A percentile compares a stretch with the other conserved stretches of the same genome.
Evolutionary conservation across 35 echinoderm and acorn worm species (phyloP).

Genomic region (Eucidaris tribuloides): DNA sequence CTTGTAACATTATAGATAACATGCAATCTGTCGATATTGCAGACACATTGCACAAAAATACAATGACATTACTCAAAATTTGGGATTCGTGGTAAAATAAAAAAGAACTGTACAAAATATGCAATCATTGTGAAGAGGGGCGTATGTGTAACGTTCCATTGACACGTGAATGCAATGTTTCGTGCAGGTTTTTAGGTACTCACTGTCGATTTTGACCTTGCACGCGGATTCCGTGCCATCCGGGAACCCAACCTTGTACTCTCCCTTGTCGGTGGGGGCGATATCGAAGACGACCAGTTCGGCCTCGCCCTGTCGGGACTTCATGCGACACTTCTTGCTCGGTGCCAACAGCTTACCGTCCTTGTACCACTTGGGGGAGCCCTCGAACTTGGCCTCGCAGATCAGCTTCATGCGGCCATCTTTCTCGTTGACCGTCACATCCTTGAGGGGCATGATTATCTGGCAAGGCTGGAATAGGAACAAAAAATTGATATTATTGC

Average conservation of each 20-base stretch:
- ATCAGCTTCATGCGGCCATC: conserved; percentile 66
- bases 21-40: too few relatives aligned
- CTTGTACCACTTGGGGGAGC: conserved; percentile 83
- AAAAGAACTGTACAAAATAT: too few relatives aligned
- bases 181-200: too few relatives aligned
- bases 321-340: conserved; percentile 79
- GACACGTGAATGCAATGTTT: too few relatives aligned
- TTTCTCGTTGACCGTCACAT: conserved; percentile 66
- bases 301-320: conserved; percentile 30
- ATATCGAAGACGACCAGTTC: conserved; percentile 71
- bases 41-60: too few relatives aligned
- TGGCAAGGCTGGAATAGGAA: conserved; percentile 68
- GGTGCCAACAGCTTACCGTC: conserved; percentile 70
- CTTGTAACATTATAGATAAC: too few relatives aligned
- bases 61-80: too few relatives aligned
- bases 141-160: too few relatives aligned
- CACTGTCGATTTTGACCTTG: conserved; percentile 77
- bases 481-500: background rate
- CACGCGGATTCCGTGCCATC: conserved; percentile 67
- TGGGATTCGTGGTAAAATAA: too few relatives aligned
- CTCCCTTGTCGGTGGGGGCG: conserved; percentile 47
- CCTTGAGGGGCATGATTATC: conserved; percentile 71
- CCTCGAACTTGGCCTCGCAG: conserved; percentile 59
- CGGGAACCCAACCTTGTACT: conserved; percentile 76
- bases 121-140: too few relatives aligned